These are phyloP conservation scores for Haemorhous mexicanus DNA, from an alignment of 2,113 vertebrate species.

Conservation along the genomic window DNA sequence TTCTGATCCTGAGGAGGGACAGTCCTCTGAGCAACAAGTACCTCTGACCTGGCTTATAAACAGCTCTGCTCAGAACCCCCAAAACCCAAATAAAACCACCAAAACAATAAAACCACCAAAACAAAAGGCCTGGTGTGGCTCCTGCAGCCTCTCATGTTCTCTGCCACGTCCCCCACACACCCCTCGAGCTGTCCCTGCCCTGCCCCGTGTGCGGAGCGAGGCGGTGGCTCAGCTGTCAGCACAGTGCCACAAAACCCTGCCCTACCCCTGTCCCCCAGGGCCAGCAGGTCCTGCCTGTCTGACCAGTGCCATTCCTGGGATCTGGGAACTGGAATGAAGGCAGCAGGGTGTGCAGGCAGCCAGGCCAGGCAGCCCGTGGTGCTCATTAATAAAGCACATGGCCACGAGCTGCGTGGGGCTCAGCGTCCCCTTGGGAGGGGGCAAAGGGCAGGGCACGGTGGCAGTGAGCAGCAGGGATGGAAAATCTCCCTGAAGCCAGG, in stretches of 20 bases:
- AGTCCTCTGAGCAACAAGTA: neutral
- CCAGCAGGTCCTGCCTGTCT: neutral
- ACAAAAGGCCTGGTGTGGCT: neutral
- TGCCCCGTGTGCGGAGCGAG: neutral
- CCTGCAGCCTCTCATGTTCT: constrained; percentile 7
- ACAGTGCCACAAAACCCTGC: neutral
- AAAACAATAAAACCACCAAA: neutral
- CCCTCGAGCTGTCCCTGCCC: neutral
- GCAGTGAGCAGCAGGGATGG: neutral
- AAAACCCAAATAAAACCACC: neutral
- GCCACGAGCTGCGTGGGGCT: rapidly evolving
- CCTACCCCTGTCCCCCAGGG: neutral
- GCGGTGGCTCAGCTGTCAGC: neutral
- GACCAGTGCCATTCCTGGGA: neutral
- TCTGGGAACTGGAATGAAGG: neutral
- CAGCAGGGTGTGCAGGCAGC: neutral
- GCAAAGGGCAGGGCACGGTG: neutral
- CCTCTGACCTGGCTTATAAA: neutral
- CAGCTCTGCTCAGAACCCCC: neutral
- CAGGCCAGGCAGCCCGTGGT: neutral
- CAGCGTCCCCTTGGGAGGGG: neutral
- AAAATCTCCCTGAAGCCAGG: neutral
- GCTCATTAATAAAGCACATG: neutral
- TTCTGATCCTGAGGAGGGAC: neutral
- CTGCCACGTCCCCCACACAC: neutral